Evolutionary conservation across 1,140 invertebrate genomes (phyloP), one percentile per base, ranked within the genome.

Genomic region (Drepana arcuata): DNA sequence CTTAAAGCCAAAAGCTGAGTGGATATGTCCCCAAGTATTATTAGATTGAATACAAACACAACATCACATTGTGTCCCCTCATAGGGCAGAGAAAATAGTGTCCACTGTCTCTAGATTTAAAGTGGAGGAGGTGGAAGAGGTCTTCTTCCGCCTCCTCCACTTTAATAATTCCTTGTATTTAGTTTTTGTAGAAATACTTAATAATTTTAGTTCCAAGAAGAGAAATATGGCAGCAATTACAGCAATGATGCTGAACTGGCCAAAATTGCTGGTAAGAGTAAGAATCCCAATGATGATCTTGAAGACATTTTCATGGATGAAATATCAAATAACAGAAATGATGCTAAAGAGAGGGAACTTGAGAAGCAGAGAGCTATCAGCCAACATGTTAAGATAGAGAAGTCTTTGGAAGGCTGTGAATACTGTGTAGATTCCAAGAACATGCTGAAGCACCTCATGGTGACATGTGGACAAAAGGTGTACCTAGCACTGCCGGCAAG

Each of bases 221-320:
- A 99, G 82, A 97, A 95, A 83, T 88, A 90, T 67, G 90, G 88
- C 16, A 92, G 90, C 14, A 89, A 89, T 15, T 89, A 91, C 48
- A 93, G 97, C 64, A 88, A 95, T 62, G 91, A 97, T 70, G 87
- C 88, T 30, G 86, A 93, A 67, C 95, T 98, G 67, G 86, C 90
- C 3, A 88, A 91, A 64, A 84, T 94, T 37, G 88, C 92, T 52
- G 87, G 88, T 16, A 89, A 86, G 75, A 84, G 73, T 70, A 90
- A 78, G 75, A 91, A 86, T 83, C 86, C 64, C 64, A 93, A 86
- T 85, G 92, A 86, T 64, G 92, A 95, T 68, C 83, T 96, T 35
- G 95, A 97, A 82, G 95, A 97, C 64, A 88, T 95, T 50, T 96
- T 97, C 66, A 87, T 91, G 14, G 90, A 90, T 59, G 88, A 89